Evolutionary conservation across 2,113 vertebrate species (phyloP).

Genomic region (Cyprinodon tularosa): DNA sequence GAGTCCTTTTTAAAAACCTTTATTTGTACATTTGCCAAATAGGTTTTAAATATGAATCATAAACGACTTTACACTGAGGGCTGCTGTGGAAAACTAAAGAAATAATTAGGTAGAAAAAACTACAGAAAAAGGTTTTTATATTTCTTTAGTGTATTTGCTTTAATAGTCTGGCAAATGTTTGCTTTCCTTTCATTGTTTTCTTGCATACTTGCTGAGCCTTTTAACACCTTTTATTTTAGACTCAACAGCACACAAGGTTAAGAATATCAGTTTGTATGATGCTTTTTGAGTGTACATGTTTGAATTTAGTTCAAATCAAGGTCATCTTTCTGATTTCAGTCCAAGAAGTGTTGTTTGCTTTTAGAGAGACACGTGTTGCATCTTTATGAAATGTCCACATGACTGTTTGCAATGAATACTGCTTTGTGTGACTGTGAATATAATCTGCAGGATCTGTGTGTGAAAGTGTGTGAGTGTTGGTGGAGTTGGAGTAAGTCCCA

Average conservation of each 20-base stretch:
- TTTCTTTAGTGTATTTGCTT: background rate
- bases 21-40: background rate
- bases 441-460: background rate
- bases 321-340: background rate
- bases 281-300: background rate
- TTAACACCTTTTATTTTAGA: background rate
- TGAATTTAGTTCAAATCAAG: background rate
- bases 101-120: background rate
- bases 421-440: background rate
- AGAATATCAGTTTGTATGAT: background rate
- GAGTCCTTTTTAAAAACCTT: no score
- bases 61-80: background rate
- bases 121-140: background rate
- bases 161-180: background rate
- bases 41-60: background rate
- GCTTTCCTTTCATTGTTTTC: background rate
- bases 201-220: background rate
- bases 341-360: background rate
- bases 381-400: background rate
- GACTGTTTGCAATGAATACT: background rate
- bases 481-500: constrained; percentile 8
- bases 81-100: no score
- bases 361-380: background rate
- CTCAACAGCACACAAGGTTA: background rate
- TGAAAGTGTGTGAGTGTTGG: background rate